phyloP scores from a whole-genome alignment of 2,113 vertebrate genomes.

The Delphinus delphis region DNA sequence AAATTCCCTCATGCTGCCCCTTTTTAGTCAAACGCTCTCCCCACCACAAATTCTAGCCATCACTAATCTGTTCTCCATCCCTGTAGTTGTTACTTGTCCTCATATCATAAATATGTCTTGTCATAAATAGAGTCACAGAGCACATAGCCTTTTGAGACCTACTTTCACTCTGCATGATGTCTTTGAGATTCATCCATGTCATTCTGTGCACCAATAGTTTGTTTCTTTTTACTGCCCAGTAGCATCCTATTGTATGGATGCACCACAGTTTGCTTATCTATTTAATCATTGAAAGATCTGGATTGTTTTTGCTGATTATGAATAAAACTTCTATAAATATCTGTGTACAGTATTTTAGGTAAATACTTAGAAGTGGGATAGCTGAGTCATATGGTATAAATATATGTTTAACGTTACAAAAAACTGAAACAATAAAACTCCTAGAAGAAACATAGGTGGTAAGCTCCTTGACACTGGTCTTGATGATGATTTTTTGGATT shows the following conservation, averaged over 20 bases:
- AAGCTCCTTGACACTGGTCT: not conserved
- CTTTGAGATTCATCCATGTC: not conserved
- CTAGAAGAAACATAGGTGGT: not conserved
- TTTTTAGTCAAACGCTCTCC: not conserved
- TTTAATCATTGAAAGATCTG: not conserved
- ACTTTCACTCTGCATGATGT: not conserved
- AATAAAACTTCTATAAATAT: slow-evolving; percentile 13
- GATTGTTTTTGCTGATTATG: not conserved
- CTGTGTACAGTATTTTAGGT: not conserved
- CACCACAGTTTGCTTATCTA: not conserved
- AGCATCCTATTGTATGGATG: not conserved
- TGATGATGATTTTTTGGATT: not conserved
- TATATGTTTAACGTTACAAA: not conserved
- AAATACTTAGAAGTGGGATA: not conserved
- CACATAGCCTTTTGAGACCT: not conserved
- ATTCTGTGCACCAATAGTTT: not conserved
- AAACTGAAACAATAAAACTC: not conserved
- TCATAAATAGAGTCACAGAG: not conserved
- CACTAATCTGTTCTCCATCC: not conserved
- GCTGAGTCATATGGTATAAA: not conserved
- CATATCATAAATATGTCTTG: not conserved
- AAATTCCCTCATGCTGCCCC: not conserved
- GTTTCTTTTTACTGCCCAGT: not conserved
- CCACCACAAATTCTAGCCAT: not conserved
- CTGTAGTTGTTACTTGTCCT: not conserved